These are phyloP conservation scores for Pecten maximus DNA, from an alignment of 2,888 invertebrate species.

Conservation along the genomic window DNA sequence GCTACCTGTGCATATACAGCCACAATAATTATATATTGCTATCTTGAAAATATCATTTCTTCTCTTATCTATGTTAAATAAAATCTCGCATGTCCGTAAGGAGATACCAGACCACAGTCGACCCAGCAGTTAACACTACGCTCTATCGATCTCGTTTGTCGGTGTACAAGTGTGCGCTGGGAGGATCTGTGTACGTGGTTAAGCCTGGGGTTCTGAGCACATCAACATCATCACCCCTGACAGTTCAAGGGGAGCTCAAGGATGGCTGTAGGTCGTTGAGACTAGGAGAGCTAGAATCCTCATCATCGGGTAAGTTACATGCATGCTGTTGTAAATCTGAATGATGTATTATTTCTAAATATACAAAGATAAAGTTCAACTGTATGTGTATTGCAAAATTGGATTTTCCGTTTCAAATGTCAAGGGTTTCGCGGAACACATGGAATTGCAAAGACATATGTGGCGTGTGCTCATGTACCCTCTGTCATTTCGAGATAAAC, in stretches of 20 bases:
- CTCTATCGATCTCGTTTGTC: background rate
- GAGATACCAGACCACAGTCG: background rate
- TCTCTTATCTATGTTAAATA: background rate
- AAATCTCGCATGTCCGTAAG: background rate
- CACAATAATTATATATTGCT: too few relatives aligned
- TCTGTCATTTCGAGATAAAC: background rate
- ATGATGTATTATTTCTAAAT: background rate
- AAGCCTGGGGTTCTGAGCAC: background rate
- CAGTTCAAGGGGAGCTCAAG: background rate
- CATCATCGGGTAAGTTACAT: background rate
- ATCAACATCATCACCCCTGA: background rate
- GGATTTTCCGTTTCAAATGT: background rate
- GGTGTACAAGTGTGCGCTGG: background rate
- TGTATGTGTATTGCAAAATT: background rate
- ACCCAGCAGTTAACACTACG: background rate
- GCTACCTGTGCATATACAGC: too few relatives aligned
- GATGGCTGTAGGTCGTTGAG: background rate
- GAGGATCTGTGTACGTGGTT: background rate
- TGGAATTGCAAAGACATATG: background rate
- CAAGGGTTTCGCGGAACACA: background rate
- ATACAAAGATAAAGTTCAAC: background rate
- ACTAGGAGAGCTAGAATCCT: background rate
- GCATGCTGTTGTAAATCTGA: background rate
- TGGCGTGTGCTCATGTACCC: background rate
- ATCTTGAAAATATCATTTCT: too few relatives aligned